A percentile compares a stretch with the other conserved stretches of the same genome.
phyloP scores from a whole-genome alignment of 2,888 invertebrate genomes.

The Bugula neritina region DNA sequence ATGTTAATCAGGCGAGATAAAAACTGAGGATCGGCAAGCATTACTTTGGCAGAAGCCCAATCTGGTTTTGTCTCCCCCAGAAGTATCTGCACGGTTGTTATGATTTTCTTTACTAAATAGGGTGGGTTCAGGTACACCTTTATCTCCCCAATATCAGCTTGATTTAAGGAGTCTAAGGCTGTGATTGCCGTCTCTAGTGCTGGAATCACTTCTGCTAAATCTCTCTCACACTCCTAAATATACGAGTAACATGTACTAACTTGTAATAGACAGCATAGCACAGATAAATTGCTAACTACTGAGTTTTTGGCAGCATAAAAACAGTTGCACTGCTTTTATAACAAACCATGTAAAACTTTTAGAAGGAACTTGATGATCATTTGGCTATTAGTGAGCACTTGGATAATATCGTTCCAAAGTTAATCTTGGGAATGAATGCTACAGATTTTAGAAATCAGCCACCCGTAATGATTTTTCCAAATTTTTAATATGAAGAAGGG shows the following conservation, averaged over 20 bases:
- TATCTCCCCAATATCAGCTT: conserved; percentile 51
- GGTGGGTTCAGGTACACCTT: conserved; percentile 50
- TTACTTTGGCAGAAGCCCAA: conserved; percentile 48
- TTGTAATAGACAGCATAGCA: neutral
- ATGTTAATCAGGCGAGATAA: conserved; percentile 46
- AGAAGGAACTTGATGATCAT: too few species aligned
- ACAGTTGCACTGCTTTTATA: too few species aligned
- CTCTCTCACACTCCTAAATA: conserved; percentile 48
- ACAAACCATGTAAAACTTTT: too few species aligned
- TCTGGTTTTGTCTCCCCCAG: conserved; percentile 48
- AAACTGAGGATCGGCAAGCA: conserved; percentile 49
- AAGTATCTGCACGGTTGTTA: conserved; percentile 50
- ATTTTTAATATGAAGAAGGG: too few species aligned
- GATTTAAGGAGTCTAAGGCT: conserved; percentile 50
- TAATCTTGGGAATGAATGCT: too few species aligned
- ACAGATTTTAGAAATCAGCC: too few species aligned
- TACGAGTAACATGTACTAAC: neutral
- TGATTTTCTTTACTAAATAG: conserved; percentile 46
- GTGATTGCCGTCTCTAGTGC: conserved; percentile 47
- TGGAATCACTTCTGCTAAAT: conserved; percentile 49
- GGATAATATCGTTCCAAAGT: too few species aligned
- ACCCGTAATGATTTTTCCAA: too few species aligned
- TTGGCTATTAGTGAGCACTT: too few species aligned
- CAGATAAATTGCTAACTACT: too few species aligned
- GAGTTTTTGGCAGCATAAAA: too few species aligned